These are phyloP conservation scores for Dicranocentrus wangi DNA, from an alignment of 2,888 invertebrate genomes.

Conservation along the genomic window DNA sequence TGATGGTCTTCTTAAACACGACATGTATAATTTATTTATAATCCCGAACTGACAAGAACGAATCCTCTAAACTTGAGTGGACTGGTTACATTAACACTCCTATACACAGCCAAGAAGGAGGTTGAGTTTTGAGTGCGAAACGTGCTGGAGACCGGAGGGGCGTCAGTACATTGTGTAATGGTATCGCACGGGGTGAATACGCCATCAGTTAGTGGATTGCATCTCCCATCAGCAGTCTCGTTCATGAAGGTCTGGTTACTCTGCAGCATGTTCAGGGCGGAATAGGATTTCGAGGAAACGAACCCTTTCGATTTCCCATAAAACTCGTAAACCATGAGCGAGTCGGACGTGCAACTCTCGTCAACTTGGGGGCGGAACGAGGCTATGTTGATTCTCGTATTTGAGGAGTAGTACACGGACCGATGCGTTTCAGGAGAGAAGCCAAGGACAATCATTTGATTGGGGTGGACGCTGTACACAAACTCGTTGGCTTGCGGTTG, in stretches of 20 bases:
- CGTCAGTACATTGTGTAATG: background rate
- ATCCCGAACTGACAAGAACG: background rate
- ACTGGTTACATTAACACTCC: background rate
- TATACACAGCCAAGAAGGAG: background rate
- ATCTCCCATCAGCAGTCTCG: background rate
- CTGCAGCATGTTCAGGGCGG: background rate
- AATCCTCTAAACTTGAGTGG: background rate
- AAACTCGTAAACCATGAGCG: background rate
- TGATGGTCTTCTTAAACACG: too few relatives aligned
- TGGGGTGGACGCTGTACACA: background rate
- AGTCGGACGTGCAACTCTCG: background rate
- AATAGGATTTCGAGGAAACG: background rate
- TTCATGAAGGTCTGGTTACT: background rate
- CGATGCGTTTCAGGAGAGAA: slow-evolving; percentile 4
- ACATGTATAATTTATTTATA: too few relatives aligned
- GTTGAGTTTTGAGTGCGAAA: background rate
- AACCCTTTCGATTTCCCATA: background rate
- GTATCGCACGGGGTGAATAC: background rate
- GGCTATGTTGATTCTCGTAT: background rate
- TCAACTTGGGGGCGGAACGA: slow-evolving; percentile 11
- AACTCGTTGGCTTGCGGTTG: background rate
- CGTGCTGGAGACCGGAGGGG: background rate
- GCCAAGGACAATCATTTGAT: background rate
- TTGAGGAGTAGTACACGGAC: background rate
- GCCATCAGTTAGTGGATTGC: background rate